phyloP scores from a whole-genome alignment of 2,113 vertebrate genomes.

The Tor tambroides region DNA sequence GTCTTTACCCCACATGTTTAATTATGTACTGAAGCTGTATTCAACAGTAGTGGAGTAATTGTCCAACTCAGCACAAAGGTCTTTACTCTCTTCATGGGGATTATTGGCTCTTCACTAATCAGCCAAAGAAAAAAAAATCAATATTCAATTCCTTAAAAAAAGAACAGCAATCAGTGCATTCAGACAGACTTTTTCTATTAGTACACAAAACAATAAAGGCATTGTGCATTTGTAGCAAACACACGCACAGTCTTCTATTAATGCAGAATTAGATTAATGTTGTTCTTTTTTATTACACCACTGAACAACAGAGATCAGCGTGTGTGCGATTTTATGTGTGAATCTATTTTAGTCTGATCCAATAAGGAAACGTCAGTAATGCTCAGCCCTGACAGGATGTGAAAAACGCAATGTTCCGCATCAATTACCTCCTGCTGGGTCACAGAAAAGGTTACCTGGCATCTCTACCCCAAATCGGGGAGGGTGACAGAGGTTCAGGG shows the following conservation, averaged over 20 bases:
- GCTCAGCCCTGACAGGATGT: conserved; percentile 57
- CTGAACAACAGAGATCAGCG: conserved; percentile 1
- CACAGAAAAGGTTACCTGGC: conserved; percentile 36
- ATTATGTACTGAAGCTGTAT: conserved; percentile 2
- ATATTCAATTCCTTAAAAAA: conserved; percentile 37
- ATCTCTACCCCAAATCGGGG: background rate
- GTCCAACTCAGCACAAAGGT: background rate
- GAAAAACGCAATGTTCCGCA: conserved; percentile 65
- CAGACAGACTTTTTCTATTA: conserved; percentile 39
- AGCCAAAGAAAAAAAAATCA: conserved; percentile 26
- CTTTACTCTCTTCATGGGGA: conserved; percentile 35
- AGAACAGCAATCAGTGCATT: conserved; percentile 26
- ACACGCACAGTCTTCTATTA: conserved; percentile 17
- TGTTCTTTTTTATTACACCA: conserved; percentile 52
- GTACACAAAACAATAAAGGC: conserved; percentile 48
- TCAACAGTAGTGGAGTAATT: conserved; percentile 28
- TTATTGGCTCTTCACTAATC: conserved; percentile 45
- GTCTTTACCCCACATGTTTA: background rate
- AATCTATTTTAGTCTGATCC: conserved; percentile 59
- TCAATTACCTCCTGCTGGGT: conserved; percentile 60
- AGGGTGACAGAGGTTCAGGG: conserved; percentile 28
- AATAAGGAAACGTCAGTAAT: conserved; percentile 66
- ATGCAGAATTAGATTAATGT: conserved; percentile 60
- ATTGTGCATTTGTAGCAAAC: conserved; percentile 46
- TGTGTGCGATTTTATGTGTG: conserved; percentile 18